A percentile compares a stretch with the other conserved stretches of the same genome.
Evolutionary conservation across 2,888 invertebrate species (phyloP).

Genomic region (Philaethria dido): DNA sequence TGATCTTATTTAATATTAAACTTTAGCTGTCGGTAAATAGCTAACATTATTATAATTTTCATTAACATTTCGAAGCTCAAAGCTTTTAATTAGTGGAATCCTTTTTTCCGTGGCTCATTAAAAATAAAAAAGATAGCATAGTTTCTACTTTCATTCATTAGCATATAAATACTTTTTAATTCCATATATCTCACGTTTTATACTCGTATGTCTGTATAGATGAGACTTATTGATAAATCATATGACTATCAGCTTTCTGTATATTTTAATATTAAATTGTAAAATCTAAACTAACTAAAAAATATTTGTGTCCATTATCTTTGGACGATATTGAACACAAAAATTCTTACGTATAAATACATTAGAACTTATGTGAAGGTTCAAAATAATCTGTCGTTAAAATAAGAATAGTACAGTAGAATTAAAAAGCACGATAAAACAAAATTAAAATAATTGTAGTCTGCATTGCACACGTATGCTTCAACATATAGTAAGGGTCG

Average conservation of each 20-base stretch:
- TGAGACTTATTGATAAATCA: too few relatives aligned
- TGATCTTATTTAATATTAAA: slow-evolving; percentile 21
- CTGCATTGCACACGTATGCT: slow-evolving; percentile 6
- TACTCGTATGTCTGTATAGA: background rate
- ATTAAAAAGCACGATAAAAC: slow-evolving; percentile 11
- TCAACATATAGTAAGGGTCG: slow-evolving; percentile 2
- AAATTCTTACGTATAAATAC: background rate
- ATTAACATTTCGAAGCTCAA: background rate
- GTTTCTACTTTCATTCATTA: background rate
- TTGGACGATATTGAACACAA: background rate
- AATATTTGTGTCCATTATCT: too few relatives aligned
- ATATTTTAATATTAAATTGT: too few relatives aligned
- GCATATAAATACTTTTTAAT: background rate
- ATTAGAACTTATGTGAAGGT: background rate
- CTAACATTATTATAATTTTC: slow-evolving; percentile 11
- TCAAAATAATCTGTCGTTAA: background rate
- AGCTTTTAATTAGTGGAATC: background rate
- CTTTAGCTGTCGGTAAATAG: slow-evolving; percentile 15
- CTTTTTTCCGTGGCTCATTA: background rate
- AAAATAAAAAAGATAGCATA: background rate
- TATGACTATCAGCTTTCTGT: too few relatives aligned
- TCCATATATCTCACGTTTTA: background rate
- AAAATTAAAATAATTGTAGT: slow-evolving; percentile 19
- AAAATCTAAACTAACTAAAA: too few relatives aligned
- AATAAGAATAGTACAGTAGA: background rate